Percentiles rank a stretch among this genome's conserved stretches.
These are phyloP conservation scores for Willisornis vidua DNA, from an alignment of 2,113 vertebrate species.

Conservation along the genomic window DNA sequence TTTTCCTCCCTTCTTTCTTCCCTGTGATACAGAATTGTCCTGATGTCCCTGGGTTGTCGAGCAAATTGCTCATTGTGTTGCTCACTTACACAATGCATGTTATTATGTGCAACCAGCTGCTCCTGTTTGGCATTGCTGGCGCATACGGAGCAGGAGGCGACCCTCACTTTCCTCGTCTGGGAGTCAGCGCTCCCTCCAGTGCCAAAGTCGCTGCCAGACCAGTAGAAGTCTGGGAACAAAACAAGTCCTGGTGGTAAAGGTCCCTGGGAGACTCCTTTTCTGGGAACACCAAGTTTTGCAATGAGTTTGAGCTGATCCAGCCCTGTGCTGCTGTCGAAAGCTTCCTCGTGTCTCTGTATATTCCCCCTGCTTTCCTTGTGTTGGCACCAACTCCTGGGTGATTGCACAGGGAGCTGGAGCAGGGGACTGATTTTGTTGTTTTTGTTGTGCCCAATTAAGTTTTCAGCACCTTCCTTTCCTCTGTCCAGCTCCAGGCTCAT, in stretches of 20 bases:
- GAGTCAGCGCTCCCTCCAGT: background rate
- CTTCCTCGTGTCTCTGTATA: background rate
- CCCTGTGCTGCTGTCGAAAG: background rate
- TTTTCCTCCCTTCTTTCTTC: slow-evolving; percentile 45
- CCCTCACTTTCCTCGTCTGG: background rate
- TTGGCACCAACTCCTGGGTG: background rate
- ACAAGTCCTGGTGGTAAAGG: background rate
- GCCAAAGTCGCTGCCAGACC: background rate
- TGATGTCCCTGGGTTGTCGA: slow-evolving; percentile 63
- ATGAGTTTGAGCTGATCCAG: background rate
- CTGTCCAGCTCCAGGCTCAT: background rate
- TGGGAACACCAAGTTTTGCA: background rate
- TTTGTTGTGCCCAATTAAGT: slow-evolving; percentile 30
- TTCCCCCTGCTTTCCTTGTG: background rate
- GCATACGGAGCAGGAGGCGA: slow-evolving; percentile 45
- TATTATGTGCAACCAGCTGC: slow-evolving; percentile 71
- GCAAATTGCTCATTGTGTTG: slow-evolving; percentile 71
- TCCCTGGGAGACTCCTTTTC: background rate
- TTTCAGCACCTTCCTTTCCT: slow-evolving; percentile 53
- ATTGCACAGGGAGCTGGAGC: background rate
- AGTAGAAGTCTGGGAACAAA: background rate
- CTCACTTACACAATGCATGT: slow-evolving; percentile 66
- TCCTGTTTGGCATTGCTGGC: slow-evolving; percentile 53
- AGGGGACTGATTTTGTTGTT: background rate
- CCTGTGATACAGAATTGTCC: slow-evolving; percentile 50